A percentile compares a stretch with the other conserved stretches of the same genome.
These are phyloP conservation scores for Sitobion miscanthi DNA, from an alignment of 1,140 invertebrate species.

Conservation along the genomic window DNA sequence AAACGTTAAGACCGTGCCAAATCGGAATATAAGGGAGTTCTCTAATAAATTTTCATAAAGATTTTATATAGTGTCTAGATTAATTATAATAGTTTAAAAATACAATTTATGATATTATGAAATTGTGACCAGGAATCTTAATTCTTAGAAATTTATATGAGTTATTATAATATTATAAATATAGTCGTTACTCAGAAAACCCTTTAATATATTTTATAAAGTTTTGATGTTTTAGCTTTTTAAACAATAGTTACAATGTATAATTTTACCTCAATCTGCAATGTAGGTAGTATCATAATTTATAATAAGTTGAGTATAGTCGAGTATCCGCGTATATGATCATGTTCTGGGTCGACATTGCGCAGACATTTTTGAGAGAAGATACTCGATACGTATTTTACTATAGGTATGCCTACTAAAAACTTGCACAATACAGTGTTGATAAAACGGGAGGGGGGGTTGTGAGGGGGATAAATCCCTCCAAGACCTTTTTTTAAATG, in stretches of 20 bases:
- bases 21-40: conserved; percentile 15
- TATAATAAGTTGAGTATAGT: background rate
- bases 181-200: conserved; percentile 2
- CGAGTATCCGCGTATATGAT: background rate
- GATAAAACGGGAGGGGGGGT: no score
- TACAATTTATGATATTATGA: background rate
- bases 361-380: background rate
- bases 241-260: background rate
- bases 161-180: background rate
- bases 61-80: background rate
- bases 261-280: background rate
- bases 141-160: conserved; percentile 2
- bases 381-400: background rate
- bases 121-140: background rate
- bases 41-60: background rate
- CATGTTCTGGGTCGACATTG: background rate
- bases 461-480: no score
- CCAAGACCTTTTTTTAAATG: no score
- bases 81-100: conserved; percentile 36
- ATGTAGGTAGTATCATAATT: background rate
- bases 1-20: conserved; percentile 32
- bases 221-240: background rate
- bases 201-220: background rate
- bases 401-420: background rate
- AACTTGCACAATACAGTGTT: background rate